Evolutionary conservation across 2,113 vertebrate genomes (phyloP).

Genomic region (Perca fluviatilis): DNA sequence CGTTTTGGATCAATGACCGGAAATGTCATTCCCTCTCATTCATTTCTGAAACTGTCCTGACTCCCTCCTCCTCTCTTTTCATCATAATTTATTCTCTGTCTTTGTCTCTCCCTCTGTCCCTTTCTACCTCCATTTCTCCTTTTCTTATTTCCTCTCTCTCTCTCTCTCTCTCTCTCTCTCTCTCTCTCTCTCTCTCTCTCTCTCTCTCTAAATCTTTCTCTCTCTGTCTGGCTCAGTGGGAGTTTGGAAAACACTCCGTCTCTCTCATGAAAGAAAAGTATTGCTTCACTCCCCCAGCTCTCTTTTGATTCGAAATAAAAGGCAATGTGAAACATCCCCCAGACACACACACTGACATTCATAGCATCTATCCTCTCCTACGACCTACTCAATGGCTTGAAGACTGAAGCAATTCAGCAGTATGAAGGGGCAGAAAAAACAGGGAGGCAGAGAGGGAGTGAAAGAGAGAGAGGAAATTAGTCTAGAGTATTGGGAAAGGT

Average conservation of each 20-base stretch:
- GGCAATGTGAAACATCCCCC: constrained; percentile 53
- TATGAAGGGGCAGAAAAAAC: constrained; percentile 15
- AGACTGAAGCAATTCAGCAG: constrained; percentile 24
- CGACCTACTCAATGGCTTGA: constrained; percentile 28
- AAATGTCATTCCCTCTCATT: neutral
- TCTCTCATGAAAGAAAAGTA: constrained; percentile 56
- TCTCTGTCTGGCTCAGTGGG: constrained; percentile 45
- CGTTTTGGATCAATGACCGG: neutral
- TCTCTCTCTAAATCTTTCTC: constrained; percentile 14
- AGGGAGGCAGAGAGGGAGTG: neutral
- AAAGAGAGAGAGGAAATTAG: constrained; percentile 37
- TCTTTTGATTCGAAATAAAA: constrained; percentile 71
- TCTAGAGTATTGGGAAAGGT: constrained; percentile 45
- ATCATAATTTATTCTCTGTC: neutral
- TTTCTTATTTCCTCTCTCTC: constrained; percentile 29
- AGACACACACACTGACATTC: constrained; percentile 44
- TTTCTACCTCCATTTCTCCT: constrained; percentile 4
- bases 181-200: constrained; percentile 46
- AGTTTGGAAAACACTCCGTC: constrained; percentile 58
- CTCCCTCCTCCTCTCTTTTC: constrained; percentile 13
- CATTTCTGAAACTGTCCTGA: constrained; percentile 11
- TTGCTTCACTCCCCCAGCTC: constrained; percentile 51
- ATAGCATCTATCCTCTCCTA: constrained; percentile 27
- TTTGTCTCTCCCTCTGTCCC: constrained; percentile 9
- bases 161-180: constrained; percentile 13